These are phyloP conservation scores for Sphaerophoria rueppellii DNA, from an alignment of 2,888 invertebrate genomes.

Conservation along the genomic window DNA sequence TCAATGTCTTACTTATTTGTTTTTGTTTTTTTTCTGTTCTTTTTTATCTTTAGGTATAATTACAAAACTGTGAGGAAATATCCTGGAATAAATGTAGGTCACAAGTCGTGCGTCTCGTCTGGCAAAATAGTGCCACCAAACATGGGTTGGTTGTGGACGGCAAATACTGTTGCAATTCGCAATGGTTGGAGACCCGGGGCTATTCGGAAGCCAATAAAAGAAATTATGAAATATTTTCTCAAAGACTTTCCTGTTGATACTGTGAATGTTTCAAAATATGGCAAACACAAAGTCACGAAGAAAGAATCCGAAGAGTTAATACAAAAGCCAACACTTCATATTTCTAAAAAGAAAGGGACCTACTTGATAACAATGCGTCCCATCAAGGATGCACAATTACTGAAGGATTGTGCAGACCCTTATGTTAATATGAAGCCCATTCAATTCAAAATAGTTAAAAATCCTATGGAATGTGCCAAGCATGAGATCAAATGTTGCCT, in stretches of 20 bases:
- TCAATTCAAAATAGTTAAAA: slow-evolving; percentile 86
- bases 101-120: slow-evolving; percentile 83
- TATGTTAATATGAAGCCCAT: slow-evolving; percentile 87
- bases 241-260: slow-evolving; percentile 80
- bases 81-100: slow-evolving; percentile 83
- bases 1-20: background rate
- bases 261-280: slow-evolving; percentile 78
- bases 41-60: slow-evolving; percentile 62
- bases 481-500: slow-evolving; percentile 84
- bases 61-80: slow-evolving; percentile 70
- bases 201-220: slow-evolving; percentile 79
- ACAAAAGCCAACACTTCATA: slow-evolving; percentile 85
- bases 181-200: slow-evolving; percentile 81
- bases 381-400: slow-evolving; percentile 84
- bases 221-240: slow-evolving; percentile 80
- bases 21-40: background rate
- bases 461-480: slow-evolving; percentile 83
- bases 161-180: slow-evolving; percentile 74
- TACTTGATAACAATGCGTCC: slow-evolving; percentile 87
- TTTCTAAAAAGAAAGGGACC: slow-evolving; percentile 86
- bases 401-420: slow-evolving; percentile 85
- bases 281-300: slow-evolving; percentile 75
- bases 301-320: slow-evolving; percentile 76
- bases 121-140: slow-evolving; percentile 84
- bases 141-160: slow-evolving; percentile 88